Evolutionary conservation across 2,797 vertebrate species (phyloP).

Genomic region (Apodemus agrarius): DNA sequence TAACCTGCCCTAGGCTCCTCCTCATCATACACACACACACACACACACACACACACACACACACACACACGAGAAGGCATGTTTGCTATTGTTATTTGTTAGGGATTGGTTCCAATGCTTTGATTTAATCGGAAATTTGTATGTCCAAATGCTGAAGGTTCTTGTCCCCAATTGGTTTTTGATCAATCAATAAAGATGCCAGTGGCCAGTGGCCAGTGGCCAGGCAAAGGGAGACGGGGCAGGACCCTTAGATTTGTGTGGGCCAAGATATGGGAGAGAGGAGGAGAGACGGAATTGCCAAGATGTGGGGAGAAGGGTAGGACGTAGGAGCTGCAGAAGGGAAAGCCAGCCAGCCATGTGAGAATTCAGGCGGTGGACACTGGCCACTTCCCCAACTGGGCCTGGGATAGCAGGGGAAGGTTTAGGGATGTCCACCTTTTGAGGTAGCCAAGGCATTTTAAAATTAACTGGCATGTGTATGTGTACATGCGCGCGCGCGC

Average conservation of each 20-base stretch:
- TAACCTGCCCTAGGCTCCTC: not conserved
- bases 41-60: too few relatives aligned
- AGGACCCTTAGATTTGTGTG: not conserved
- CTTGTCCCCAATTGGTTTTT: not conserved
- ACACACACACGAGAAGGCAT: not conserved
- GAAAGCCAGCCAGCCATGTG: not conserved
- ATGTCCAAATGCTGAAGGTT: not conserved
- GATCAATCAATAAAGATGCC: not conserved
- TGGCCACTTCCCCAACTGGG: not conserved
- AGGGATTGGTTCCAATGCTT: not conserved
- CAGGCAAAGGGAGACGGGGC: not conserved
- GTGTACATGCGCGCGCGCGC: not conserved
- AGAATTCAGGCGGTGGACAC: not conserved
- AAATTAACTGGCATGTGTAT: not conserved
- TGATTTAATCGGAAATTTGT: not conserved
- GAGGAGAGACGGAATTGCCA: not conserved
- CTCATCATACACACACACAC: too few relatives aligned
- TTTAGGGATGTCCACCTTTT: not conserved
- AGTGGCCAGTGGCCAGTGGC: not conserved
- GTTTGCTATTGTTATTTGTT: not conserved
- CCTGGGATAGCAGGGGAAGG: not conserved
- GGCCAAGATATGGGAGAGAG: not conserved
- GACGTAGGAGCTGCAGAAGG: not conserved
- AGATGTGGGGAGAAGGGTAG: not conserved
- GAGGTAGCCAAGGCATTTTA: not conserved